Base-by-base conservation (phyloP, 1,140 invertebrate genomes). In the Steinernema feltiae region DNA sequence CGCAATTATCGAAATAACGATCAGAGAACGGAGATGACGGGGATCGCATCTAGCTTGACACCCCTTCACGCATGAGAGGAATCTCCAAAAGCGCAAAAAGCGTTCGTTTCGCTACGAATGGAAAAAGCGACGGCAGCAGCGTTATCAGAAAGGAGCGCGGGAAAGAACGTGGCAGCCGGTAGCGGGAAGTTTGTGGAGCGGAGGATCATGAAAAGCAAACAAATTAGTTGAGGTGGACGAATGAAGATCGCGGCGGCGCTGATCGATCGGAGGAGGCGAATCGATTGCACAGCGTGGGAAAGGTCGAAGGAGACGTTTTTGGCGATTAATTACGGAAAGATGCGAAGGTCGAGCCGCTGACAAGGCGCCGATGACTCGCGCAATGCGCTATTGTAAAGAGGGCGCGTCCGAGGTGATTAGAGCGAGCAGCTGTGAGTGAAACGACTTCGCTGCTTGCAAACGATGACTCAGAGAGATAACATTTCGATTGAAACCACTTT, bases 251-350 rank as follows among this genome's bases (percentile, higher is more conserved):
- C 35, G 53, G 24, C 24, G n/a, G 41, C 41, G 41, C 53, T 7
- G 53, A 63, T 63, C 15, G 53, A 15, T 27, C 15, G 53, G 24
- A 63, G 24, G 53, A 63, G 53, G 53, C 12, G 18, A 41, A 63
- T 63, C 53, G 53, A 63, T 63, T 7, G 3, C 53, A 15, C 7
- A 46, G 15, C 7, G 53, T 63, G 53, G 3, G 53, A 63, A 27
- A 63, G 53, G 53, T 63, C 15, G 53, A 12, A 46, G 24, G 24
- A 63, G 24, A 63, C 12, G 53, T 63, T 63, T 18, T 63, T 63
- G 24, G 24, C 53, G 53, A 63, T 63, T 63, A 63, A 63, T 63
- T 63, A 63, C 24, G 53, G 53, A 63, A 63, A 41, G 35, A 18
- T 18, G 35, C 35, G 7, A 18, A 41, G 7, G 35, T 7, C 35